Base-by-base conservation (phyloP, 1,140 invertebrate genomes). In the Drosophila neocordata region DNA sequence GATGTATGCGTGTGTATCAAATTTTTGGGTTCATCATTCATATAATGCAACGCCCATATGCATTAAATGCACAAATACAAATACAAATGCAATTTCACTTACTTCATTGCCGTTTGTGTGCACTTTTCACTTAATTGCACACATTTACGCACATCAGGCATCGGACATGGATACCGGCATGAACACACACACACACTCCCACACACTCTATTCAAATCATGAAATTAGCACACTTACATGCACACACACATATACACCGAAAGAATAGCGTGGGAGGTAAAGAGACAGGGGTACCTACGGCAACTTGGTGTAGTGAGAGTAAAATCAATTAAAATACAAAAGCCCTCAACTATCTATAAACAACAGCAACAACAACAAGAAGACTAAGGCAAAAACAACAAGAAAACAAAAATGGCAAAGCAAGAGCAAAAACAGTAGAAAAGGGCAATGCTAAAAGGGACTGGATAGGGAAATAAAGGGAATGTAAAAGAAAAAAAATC, bases 121-220 rank as follows among this genome's bases (percentile, higher is more conserved):
- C 82, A 87, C 74, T 87, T 85, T 85, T 81, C 82, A 85, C 83
- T 87, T 87, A 85, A 87, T 78, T 87, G 82, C 83, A 70, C 77
- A 65, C 80, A 51, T 65, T 62, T 69, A 78, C 44, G 44, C 69
- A 68, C 67, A 56, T 51, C 57, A 44, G 38, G 13, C 68, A 27
- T 38, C 27, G 24, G 34, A 24, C 13, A 20, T 35, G 24, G 41
- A 51, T 12, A 44, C 13, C 18, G 31, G 22, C 69, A 48, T 51
- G 35, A 48, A 27, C 31, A 20, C 56, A 51, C 41, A 56, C 63
- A 58, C 57, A 55, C 37, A 6, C 52, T 34, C 62, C 31, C 34
- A 53, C 34, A 22, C 52, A 11, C 53, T 7, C 73, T 76, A 82
- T 82, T 83, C 66, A 82, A 82, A 83, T 82, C 79, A 83, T 82